phyloP scores from a whole-genome alignment of 2,888 invertebrate species.

The Nephrotoma guestfalica region DNA sequence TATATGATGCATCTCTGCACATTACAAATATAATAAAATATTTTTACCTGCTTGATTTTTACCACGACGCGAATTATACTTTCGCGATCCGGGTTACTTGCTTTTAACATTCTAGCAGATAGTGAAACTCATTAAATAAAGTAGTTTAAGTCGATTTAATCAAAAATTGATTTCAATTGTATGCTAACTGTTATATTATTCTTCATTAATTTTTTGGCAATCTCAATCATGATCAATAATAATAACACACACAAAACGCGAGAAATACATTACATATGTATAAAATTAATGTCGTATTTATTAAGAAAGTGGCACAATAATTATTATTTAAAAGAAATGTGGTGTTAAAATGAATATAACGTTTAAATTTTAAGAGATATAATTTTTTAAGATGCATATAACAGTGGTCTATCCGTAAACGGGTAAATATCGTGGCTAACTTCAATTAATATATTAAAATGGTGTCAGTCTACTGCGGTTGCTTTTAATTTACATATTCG shows the following conservation, averaged over 20 bases:
- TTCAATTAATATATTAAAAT: background rate
- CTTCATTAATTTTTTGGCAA: background rate
- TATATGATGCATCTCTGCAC: background rate
- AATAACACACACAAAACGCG: background rate
- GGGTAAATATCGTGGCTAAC: background rate
- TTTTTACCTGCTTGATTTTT: background rate
- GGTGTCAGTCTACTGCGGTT: background rate
- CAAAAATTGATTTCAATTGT: background rate
- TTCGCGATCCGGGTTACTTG: background rate
- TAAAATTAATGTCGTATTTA: background rate
- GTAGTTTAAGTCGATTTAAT: background rate
- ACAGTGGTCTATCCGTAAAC: background rate
- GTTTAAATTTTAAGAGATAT: background rate
- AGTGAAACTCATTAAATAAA: background rate
- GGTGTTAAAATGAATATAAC: background rate
- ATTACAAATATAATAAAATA: background rate
- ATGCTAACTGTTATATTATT: background rate
- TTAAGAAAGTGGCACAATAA: background rate
- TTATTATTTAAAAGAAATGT: background rate
- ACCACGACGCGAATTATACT: background rate
- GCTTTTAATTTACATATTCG: background rate
- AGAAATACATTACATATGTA: background rate
- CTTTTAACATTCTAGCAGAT: background rate
- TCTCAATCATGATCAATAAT: background rate
- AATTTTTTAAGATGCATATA: background rate